Evolutionary conservation across 1,140 invertebrate species (phyloP).

Genomic region (Procambarus clarkii): DNA sequence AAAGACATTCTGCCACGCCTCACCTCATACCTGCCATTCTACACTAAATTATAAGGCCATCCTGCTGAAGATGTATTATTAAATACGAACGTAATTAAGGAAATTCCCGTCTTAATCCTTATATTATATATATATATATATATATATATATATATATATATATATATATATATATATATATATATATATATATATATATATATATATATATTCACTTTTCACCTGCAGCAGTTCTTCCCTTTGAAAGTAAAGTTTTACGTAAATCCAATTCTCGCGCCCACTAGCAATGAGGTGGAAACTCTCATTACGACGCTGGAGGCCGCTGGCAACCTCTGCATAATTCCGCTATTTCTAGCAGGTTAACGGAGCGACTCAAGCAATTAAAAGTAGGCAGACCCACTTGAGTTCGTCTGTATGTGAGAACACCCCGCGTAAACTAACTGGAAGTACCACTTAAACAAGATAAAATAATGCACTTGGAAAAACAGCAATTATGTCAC

Average conservation of each 20-base stretch:
- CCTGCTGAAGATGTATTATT: too few relatives aligned
- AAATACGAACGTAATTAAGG: too few relatives aligned
- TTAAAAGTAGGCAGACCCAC: neutral
- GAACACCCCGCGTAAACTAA: neutral
- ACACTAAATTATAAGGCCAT: too few relatives aligned
- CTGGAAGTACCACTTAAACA: slow-evolving; percentile 29
- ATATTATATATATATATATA: too few relatives aligned
- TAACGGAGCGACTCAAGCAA: neutral
- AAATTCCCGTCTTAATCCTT: too few relatives aligned
- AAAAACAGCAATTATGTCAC: slow-evolving; percentile 12
- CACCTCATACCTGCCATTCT: too few relatives aligned
- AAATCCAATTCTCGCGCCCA: neutral
- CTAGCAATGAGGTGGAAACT: neutral
- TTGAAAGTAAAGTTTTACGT: neutral
- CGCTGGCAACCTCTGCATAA: neutral
- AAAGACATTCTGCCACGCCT: too few relatives aligned
- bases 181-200: too few relatives aligned
- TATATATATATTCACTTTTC: too few relatives aligned
- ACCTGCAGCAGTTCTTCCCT: too few relatives aligned
- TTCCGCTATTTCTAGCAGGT: neutral
- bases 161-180: too few relatives aligned
- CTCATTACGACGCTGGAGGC: neutral
- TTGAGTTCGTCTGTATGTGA: neutral
- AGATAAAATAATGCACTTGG: slow-evolving; percentile 10
- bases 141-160: too few relatives aligned